phyloP scores from a whole-genome alignment of 2,797 vertebrate genomes.

The Tamandua tetradactyla region DNA sequence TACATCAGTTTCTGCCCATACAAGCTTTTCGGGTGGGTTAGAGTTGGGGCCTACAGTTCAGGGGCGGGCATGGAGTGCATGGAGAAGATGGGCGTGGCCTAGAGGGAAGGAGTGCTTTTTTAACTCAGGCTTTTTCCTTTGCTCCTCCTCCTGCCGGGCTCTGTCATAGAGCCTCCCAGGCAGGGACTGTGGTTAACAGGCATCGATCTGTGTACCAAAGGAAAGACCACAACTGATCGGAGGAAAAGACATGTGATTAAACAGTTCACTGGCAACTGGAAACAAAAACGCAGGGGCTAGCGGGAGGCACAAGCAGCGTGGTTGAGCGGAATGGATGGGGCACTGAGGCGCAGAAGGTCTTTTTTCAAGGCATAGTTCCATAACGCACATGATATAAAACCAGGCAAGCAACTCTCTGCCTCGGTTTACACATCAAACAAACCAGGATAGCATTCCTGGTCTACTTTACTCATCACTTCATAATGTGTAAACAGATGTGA shows the following conservation, averaged over 20 bases:
- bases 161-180: constrained; percentile 53
- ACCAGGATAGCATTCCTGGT: background rate
- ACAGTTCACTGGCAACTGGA: constrained; percentile 66
- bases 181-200: constrained; percentile 66
- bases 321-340: background rate
- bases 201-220: constrained; percentile 81
- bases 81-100: rapidly evolving
- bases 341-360: background rate
- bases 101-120: background rate
- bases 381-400: rapidly evolving
- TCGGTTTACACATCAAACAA: background rate
- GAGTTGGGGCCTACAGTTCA: background rate
- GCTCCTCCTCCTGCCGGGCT: background rate
- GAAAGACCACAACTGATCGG: constrained; percentile 71
- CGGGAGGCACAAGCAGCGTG: background rate
- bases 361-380: background rate
- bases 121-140: background rate
- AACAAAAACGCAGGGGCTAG: constrained; percentile 58
- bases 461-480: background rate
- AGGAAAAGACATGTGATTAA: constrained; percentile 75
- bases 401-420: background rate
- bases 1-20: background rate
- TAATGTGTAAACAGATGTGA: background rate
- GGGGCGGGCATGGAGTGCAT: background rate
- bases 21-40: background rate